A percentile compares a stretch with the other conserved stretches of the same genome.
These are phyloP conservation scores for Drosophila bocki DNA, from an alignment of 1,140 invertebrate genomes.

Conservation along the genomic window DNA sequence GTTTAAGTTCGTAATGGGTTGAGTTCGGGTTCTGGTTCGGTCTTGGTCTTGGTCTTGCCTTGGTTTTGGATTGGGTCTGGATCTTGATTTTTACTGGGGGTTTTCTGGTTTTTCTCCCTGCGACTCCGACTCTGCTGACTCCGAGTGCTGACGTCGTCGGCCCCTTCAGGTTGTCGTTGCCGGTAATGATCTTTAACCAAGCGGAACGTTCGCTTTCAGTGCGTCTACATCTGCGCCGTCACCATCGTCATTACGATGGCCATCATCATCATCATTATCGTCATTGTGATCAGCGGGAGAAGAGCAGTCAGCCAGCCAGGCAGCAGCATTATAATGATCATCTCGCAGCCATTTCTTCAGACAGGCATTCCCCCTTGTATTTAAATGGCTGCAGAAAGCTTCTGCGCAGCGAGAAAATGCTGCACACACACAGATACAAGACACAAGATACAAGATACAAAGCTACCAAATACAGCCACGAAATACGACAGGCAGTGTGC, in stretches of 20 bases:
- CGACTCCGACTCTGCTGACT: constrained; percentile 28
- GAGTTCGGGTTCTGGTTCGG: constrained; percentile 13
- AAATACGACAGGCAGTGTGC: constrained; percentile 22
- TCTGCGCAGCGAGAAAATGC: constrained; percentile 26
- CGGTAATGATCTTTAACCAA: constrained; percentile 84
- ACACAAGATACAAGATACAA: not conserved
- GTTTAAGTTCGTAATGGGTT: constrained; percentile 13
- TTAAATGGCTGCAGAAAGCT: constrained; percentile 69
- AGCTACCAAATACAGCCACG: not conserved
- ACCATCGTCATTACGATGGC: constrained; percentile 56
- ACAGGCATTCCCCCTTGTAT: constrained; percentile 25
- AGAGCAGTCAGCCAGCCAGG: constrained; percentile 10
- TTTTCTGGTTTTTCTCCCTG: constrained; percentile 20
- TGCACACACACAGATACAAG: not conserved
- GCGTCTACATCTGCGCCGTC: constrained; percentile 82
- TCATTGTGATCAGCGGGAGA: constrained; percentile 21
- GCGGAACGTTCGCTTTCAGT: constrained; percentile 83
- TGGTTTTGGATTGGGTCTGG: constrained; percentile 4
- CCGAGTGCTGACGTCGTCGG: constrained; percentile 59
- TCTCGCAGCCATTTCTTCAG: constrained; percentile 69
- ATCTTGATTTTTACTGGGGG: constrained; percentile 28
- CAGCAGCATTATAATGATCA: constrained; percentile 43
- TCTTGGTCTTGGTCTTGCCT: constrained; percentile 16
- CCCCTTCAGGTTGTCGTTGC: constrained; percentile 60
- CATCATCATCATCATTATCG: constrained; percentile 29